Base-by-base conservation (phyloP, 2,113 vertebrate genomes). In the Puma concolor region DNA sequence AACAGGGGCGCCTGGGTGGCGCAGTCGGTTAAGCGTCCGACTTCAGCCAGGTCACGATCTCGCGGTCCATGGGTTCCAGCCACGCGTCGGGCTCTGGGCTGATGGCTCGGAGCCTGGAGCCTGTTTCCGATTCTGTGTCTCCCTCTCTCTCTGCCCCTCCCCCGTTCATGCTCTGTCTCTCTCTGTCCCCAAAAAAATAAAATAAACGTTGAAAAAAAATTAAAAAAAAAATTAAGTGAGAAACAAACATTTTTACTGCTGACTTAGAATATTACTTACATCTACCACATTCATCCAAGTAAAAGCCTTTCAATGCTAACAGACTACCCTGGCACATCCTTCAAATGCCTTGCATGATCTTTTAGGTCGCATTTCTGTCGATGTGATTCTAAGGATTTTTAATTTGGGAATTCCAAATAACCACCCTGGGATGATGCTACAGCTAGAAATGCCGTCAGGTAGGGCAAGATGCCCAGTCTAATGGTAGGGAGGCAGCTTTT, bases 251-350 rank as follows among this genome's bases (percentile, higher is more conserved):
- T 63, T 93, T 81, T 60, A 88, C 90, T 57, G 33, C 19, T 82
- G 69, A 71, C 69, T 81, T 87, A 96, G 63, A 90, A 90, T 92
- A 87, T 93, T 23, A 72, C 41, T 88, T 88, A 69, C 31, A 95
- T 90, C 60, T 96, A 52, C 67, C 60, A 66, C 15, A n/a, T 92
- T 92, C 9, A 93, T 63, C 76, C 76, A 79, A 21, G 48, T 67
- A 31, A 90, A 85, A 77, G 41, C 27, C 44, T 93, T 82, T 95
- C 48, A 66, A 0, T 86, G 15, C 33, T 72, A 94, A 88, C 29
- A 63, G 33, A 2, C 5, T 86, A 84, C 29, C 5, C 19, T 77
- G 93, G 4, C 31, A 72, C 76, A 33, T 44, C 16, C 25, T 50
- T 85, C 19, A 63, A 48, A 69, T 74, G 54, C 5, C 52, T 96